phyloP scores from a whole-genome alignment of 2,888 invertebrate genomes.

The Agrochola macilenta region DNA sequence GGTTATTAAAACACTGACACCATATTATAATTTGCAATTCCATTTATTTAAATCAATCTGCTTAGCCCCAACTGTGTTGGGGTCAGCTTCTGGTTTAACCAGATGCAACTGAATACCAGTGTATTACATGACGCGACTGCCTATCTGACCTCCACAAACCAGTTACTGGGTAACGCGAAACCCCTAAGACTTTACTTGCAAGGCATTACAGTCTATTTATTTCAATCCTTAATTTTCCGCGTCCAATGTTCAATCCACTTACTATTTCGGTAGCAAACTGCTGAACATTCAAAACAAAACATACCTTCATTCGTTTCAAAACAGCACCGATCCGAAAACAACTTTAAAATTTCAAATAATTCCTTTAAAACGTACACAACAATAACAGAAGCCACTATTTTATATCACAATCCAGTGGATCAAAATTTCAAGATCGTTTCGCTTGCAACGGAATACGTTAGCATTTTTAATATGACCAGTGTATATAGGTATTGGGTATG shows the following conservation, averaged over 20 bases:
- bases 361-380: conserved; percentile 51
- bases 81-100: too few relatives aligned
- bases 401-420: conserved; percentile 66
- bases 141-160: too few relatives aligned
- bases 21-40: too few relatives aligned
- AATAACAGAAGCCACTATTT: conserved; percentile 54
- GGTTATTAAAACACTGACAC: too few relatives aligned
- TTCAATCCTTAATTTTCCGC: neutral
- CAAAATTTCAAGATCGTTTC: conserved; percentile 77
- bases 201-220: neutral
- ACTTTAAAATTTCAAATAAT: conserved; percentile 43
- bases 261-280: neutral
- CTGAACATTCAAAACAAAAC: neutral
- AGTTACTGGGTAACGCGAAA: too few relatives aligned
- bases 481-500: conserved; percentile 58
- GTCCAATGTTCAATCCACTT: neutral
- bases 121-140: too few relatives aligned
- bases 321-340: neutral
- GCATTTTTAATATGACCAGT: conserved; percentile 78
- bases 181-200: too few relatives aligned
- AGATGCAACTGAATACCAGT: neutral
- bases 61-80: too few relatives aligned
- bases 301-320: neutral
- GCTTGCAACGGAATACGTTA: conserved; percentile 77
- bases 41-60: too few relatives aligned